Evolutionary conservation across 2,888 invertebrate species (phyloP), one percentile per base, ranked within the genome.

Genomic region (Thyatira batis): DNA sequence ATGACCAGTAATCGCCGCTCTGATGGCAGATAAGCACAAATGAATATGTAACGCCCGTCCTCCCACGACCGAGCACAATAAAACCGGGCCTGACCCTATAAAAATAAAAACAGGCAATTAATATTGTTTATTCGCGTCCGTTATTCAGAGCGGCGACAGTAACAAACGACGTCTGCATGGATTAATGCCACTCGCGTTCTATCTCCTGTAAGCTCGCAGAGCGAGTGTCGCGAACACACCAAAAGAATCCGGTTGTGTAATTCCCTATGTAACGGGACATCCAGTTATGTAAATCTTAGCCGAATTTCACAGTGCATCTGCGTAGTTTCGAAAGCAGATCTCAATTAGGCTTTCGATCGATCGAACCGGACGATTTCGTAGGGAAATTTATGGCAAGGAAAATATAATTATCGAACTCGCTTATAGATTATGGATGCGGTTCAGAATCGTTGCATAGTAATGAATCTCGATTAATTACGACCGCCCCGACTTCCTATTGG

Each of bases 201-300:
- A 67, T 66, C 67, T 69, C 68, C 67, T 64, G 62, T 55, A 49
- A 53, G 53, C 53, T 33, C 53, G 56, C 60, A 56, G 54, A 56
- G 61, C 67, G 39, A 39, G 39, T 55, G 56, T 57, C 63, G 57
- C 48, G 48, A 48, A 48, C 71, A 66, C 73, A 68, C 70, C 69
- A 65, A 70, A 76, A 80, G 71, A 85, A 84, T 81, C 87, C 85
- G 87, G 87, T 89, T 88, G 85, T 85, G 84, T 87, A 87, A 89
- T 88, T 84, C 87, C 84, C 85, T 85, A 83, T 78, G 77, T 89
- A 91, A 90, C 90, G 91, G 91, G 80, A 87, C 86, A 76, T 88
- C 91, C 85, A 88, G 91, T 91, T 90, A 91, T 91, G 91, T 81
- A 89, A 89, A 91, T 90, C 76, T 78, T 71, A 87, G 85, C 87